Evolutionary conservation across 2,888 invertebrate genomes (phyloP), one percentile per base, ranked within the genome.

Genomic region (Lasius platythorax): DNA sequence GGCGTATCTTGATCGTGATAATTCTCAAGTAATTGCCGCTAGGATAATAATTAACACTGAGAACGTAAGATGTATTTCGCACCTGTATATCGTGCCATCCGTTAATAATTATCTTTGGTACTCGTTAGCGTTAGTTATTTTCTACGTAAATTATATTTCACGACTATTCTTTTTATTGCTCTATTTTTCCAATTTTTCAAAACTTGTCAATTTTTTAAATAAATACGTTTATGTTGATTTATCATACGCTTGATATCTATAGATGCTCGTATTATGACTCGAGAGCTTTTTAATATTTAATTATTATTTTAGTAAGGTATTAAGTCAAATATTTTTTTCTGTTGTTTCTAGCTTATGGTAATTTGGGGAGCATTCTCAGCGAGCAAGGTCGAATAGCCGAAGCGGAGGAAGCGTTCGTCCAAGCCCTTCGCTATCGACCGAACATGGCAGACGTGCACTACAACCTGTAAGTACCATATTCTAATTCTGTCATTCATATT

Each of bases 381-480:
- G 97, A 97, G 81, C 98, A 98, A 95, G 99, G 98, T 67, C 96
- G 98, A 92, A 96, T 97, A 83, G 96, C 96, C 89, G 99, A 99
- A 95, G 99, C 99, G 76, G 99, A 99, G 96, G 96, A 96, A 93
- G 99, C 99, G 78, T 99, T 99, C 95, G 97, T 98, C 94, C 97
- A 97, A 95, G 99, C 99, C 85, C 97, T 99, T 89, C 97, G 97
- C 92, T 97, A 98, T 96, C 96, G 99, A 95, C 98, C 98, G 92
- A 99, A 99, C 96, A 99, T 99, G 99, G 99, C 99, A 85, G 99
- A 99, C 95, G 99, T 99, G 86, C 99, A 99, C 96, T 99, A 99
- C 95, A 99, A 99, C 96, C 96, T 99, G 99, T 99, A 96, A 98
- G 99, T 98, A 89, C 18, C 12, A 73, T 23, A n/a, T 72, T 23